Evolutionary conservation across 2,113 vertebrate species (phyloP).

Genomic region (Hystrix brachyura): DNA sequence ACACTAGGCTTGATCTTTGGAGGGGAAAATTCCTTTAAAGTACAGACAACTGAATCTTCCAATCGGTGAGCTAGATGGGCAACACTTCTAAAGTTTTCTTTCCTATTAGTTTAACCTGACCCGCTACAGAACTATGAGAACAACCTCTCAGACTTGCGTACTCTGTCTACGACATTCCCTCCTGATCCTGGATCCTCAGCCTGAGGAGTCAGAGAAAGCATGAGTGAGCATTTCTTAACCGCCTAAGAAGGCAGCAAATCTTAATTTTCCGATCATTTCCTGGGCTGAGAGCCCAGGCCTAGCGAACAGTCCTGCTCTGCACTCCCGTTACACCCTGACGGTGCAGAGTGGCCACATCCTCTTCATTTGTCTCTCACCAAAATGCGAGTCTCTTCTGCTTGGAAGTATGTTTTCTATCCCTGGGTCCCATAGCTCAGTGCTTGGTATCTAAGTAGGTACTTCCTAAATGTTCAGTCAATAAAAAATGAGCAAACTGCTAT

Average conservation of each 20-base stretch:
- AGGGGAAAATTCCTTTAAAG: not conserved
- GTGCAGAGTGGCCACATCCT: not conserved
- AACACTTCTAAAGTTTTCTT: not conserved
- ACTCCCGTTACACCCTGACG: not conserved
- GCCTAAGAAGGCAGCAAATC: not conserved
- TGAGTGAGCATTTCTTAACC: not conserved
- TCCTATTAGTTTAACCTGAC: not conserved
- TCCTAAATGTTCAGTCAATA: not conserved
- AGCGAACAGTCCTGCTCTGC: not conserved
- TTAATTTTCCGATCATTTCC: not conserved
- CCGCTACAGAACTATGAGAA: not conserved
- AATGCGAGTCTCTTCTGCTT: not conserved
- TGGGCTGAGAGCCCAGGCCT: not conserved
- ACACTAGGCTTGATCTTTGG: not conserved
- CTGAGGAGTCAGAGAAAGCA: not conserved
- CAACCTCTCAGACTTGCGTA: not conserved
- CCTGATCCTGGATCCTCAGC: not conserved
- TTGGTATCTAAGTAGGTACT: not conserved
- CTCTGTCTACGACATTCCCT: not conserved
- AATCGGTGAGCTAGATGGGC: not conserved
- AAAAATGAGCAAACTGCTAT: not conserved
- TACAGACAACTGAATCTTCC: not conserved
- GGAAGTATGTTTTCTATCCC: not conserved
- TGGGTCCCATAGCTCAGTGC: not conserved
- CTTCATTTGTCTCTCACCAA: not conserved